Evolutionary conservation across 2,113 vertebrate species (phyloP), one percentile per base, ranked within the genome.

Genomic region (Callipepla californica): DNA sequence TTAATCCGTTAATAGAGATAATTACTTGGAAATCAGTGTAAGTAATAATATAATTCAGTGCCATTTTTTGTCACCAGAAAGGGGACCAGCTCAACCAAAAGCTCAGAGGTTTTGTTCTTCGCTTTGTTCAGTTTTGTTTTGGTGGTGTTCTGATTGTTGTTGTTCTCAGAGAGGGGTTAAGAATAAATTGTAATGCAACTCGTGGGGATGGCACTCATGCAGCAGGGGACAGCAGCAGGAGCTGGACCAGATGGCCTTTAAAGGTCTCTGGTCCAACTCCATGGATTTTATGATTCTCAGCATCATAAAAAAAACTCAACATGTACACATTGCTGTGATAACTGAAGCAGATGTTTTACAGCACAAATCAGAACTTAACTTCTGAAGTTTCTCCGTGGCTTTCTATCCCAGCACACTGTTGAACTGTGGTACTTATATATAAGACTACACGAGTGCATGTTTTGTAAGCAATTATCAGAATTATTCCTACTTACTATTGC

Each of bases 361-460:
- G 47, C 44, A 30, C 2, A 40, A 11, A 34, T 4, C 32, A 50
- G 38, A 36, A 42, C n/a, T 47, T 68, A 55, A 21, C 26, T 63
- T 28, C 53, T 47, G 20, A 63, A n/a, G 28, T 23, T 48, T 75
- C 57, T 74, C 68, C 38, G 16, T 5, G 4, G 23, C 47, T 38
- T 89, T 73, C 55, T 74, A 11, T 48, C 15, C 36, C 48, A 69
- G 22, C 8, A 51, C 17, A 51, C 0, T 26, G 25, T 11, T 75
- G 32, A 53, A 32, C 20, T 6, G 26, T 11, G 23, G 30, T 26
- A 26, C 50, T 51, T 51, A 14, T 15, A 51, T 15, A 51, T 21
- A 42, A 72, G 61, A 68, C 32, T 16, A 11, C 25, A 38, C 0
- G 0, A 45, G 11, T 13, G 7, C 13, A 28, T 21, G 3, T 34